Percentiles rank a stretch among this genome's conserved stretches.
phyloP scores from a whole-genome alignment of 2,888 invertebrate genomes.

The Baccha elongata region DNA sequence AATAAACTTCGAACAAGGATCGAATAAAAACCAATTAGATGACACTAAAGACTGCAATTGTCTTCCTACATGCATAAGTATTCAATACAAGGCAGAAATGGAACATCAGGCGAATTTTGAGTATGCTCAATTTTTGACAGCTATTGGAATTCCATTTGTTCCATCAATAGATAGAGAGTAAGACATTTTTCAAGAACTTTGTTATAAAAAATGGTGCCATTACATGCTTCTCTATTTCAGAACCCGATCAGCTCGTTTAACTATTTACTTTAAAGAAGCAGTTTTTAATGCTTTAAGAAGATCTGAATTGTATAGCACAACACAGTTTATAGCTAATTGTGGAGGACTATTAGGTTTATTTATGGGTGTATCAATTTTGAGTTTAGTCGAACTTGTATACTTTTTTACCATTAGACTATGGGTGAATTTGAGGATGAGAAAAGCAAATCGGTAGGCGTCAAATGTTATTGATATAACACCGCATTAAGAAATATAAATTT shows the following conservation, averaged over 20 bases:
- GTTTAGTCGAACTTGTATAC: slow-evolving; percentile 84
- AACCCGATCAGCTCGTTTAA: slow-evolving; percentile 15
- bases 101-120: slow-evolving; percentile 15
- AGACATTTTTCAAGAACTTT: not conserved
- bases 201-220: not conserved
- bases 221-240: not conserved
- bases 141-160: not conserved
- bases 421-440: slow-evolving; percentile 82
- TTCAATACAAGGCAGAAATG: slow-evolving; percentile 23
- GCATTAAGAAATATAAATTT: not conserved
- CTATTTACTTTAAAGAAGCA: slow-evolving; percentile 4
- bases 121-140: not conserved
- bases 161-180: not conserved
- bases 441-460: slow-evolving; percentile 77
- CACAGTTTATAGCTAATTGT: slow-evolving; percentile 21
- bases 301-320: slow-evolving; percentile 1
- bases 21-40: not conserved
- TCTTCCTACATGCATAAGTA: slow-evolving; percentile 5
- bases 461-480: not conserved
- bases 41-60: slow-evolving; percentile 12
- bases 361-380: slow-evolving; percentile 77
- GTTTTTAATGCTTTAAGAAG: slow-evolving; percentile 13
- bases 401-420: slow-evolving; percentile 83
- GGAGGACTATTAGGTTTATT: slow-evolving; percentile 29
- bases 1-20: not conserved